Base-by-base conservation (phyloP, 2,113 vertebrate genomes). In the Bombycilla garrulus region DNA sequence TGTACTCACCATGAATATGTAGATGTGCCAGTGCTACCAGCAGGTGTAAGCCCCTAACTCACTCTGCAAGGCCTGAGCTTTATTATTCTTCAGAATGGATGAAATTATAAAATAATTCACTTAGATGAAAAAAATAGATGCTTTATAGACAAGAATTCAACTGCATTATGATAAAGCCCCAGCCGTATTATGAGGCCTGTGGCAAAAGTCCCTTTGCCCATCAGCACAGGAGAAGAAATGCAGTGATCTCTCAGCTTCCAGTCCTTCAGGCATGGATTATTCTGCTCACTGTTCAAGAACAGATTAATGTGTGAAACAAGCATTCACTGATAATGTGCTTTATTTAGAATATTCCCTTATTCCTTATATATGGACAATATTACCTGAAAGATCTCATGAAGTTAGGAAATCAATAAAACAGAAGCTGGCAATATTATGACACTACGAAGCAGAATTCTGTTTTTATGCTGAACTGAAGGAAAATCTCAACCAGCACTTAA, bases 1-100 rank as follows among this genome's bases (percentile, higher is more conserved):
- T 60, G 8, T 38, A 14, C 5, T 81, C 4, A 0, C 35, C 25
- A 44, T 8, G 9, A 42, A 18, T 45, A n/a, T 4, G 38, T 8
- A 33, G 26, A 38, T 70, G 25, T 36, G 16, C 20, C 2, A 1
- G 12, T 54, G 53, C 19, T 71, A 62, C 24, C 22, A 33, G 12
- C 4, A 86, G 31, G 6, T 28, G 5, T 3, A 48, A 54, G 1
- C 10, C 5, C 45, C 10, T 24, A 54, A 58, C 15, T 58, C 67
- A 42, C 9, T 19, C n/a, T 38, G 14, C 4, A 7, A 81, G 22
- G 20, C 50, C 15, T 67, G 29, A 64, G 15, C 17, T 69, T 31
- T 56, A 26, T 26, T 44, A 10, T 35, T 84, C 35, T 62, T 67
- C 14, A 54, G 16, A 88, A 44, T 29, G 12, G 9, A 42, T 47